These are phyloP conservation scores for Lichenostomus cassidix DNA, from an alignment of 2,113 vertebrate species.

Conservation along the genomic window DNA sequence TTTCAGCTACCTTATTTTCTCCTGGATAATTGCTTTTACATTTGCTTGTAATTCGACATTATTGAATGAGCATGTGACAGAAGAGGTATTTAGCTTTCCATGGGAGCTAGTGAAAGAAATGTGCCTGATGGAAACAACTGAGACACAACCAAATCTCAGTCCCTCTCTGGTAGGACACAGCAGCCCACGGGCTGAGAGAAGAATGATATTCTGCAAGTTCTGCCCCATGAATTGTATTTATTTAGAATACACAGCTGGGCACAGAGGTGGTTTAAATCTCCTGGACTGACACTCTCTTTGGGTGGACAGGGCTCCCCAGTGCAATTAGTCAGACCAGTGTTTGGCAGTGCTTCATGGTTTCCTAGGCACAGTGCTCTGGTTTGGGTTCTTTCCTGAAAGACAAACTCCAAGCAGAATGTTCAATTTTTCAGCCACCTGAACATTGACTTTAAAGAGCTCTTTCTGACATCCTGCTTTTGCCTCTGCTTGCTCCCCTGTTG, in stretches of 20 bases:
- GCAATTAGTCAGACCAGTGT: too few species aligned
- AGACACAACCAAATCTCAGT: accelerated
- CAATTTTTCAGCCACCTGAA: neutral
- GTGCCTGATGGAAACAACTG: accelerated
- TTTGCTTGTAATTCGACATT: neutral
- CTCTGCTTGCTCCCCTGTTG: neutral
- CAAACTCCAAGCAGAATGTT: neutral
- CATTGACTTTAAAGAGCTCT: neutral
- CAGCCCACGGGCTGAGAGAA: neutral
- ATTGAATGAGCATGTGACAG: neutral
- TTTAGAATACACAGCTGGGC: neutral
- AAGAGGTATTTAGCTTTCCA: neutral
- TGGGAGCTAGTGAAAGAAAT: neutral
- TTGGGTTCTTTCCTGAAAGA: neutral
- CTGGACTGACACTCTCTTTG: neutral
- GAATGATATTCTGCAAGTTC: neutral
- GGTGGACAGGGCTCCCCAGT: neutral
- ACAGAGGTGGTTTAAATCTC: neutral
- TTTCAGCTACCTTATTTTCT: slow-evolving; percentile 23
- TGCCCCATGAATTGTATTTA: neutral
- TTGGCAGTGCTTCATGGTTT: neutral
- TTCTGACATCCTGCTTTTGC: neutral
- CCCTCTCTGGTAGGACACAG: neutral
- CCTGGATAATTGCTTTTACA: neutral
- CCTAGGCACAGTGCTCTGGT: neutral